Evolutionary conservation across 2,797 vertebrate species (phyloP), one percentile per base, ranked within the genome.

Genomic region (Etheostoma perlongum): DNA sequence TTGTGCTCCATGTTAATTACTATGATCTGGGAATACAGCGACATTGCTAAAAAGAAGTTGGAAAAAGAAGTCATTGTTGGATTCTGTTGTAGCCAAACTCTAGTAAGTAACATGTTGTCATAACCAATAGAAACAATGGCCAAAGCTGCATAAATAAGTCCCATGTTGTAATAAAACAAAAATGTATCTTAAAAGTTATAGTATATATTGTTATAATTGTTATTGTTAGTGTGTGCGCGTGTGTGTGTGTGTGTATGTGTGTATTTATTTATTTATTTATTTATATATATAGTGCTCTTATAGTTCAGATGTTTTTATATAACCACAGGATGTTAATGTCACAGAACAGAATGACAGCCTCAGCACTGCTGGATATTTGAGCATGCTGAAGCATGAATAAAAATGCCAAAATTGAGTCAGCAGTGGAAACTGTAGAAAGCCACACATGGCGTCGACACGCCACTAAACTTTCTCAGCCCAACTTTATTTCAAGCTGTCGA

Each of bases 401-500:
- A 57, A 71, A 63, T n/a, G 51, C 0, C 44, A 9, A 47, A 72
- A 65, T 42, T 7, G 9, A 61, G 54, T 68, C 48, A 33, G 44
- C 9, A 14, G 11, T 53, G 12, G 44, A 69, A 40, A 40, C 36
- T 40, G 36, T 40, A 14, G 48, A 57, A 40, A 79, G 10, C 21
- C 54, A 48, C 36, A 75, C 5, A 6, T 76, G 77, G 69, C 63
- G 48, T 49, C 54, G 16, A 30, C 36, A 44, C 40, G n/a, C 33
- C 36, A 30, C 46, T 47, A 58, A 87, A 74, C 59, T 58, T 52
- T 70, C 30, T 80, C 44, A 74, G 14, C 48, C 67, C 71, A 84
- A 85, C 60, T 70, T 58, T 21, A 44, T 81, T 78, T 79, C n/a
- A 55, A 63, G 69, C 70, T 84, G 81, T 91, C 79, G 67, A 46